phyloP scores from a whole-genome alignment of 2,797 vertebrate genomes.

The Dallia pectoralis region DNA sequence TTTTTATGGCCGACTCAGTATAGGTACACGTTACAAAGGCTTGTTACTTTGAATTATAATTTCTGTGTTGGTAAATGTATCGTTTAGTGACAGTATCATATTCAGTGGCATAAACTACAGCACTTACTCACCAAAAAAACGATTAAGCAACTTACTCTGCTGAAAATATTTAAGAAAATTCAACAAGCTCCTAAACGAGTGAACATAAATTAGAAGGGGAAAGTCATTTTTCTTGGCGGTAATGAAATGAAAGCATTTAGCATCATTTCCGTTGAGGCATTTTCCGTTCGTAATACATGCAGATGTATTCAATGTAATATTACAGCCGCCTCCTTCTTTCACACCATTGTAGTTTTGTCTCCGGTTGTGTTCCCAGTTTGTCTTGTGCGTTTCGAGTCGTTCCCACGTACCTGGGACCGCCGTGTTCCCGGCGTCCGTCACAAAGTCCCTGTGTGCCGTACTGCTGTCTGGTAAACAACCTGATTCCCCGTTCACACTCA shows the following conservation, averaged over 20 bases:
- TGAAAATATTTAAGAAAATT: slow-evolving; percentile 25
- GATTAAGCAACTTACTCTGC: background rate
- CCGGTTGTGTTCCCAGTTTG: too few relatives aligned
- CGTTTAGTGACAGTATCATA: background rate
- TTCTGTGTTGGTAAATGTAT: background rate
- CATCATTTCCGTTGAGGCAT: slow-evolving; percentile 22
- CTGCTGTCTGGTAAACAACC: too few relatives aligned
- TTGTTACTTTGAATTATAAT: background rate
- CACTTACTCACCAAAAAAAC: background rate
- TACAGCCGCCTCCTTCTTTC: slow-evolving; percentile 13
- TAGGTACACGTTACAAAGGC: background rate
- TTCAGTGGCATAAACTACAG: background rate
- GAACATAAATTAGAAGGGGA: slow-evolving; percentile 12
- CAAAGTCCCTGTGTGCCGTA: too few relatives aligned
- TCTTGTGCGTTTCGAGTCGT: too few relatives aligned
- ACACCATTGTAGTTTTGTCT: slow-evolving; percentile 17
- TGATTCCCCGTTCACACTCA: too few relatives aligned
- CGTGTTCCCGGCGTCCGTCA: too few relatives aligned
- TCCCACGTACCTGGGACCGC: too few relatives aligned
- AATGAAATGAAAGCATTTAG: slow-evolving; percentile 40
- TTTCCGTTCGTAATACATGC: slow-evolving; percentile 26
- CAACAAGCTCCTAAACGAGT: slow-evolving; percentile 15
- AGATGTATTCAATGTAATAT: slow-evolving; percentile 27
- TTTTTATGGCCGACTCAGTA: background rate
- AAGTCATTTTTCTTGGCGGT: slow-evolving; percentile 26